Percentiles rank a stretch among this genome's conserved stretches.
Conservation (phyloP, 1,140 invertebrate genomes). For the Rhizoglyphus robini region DNA sequence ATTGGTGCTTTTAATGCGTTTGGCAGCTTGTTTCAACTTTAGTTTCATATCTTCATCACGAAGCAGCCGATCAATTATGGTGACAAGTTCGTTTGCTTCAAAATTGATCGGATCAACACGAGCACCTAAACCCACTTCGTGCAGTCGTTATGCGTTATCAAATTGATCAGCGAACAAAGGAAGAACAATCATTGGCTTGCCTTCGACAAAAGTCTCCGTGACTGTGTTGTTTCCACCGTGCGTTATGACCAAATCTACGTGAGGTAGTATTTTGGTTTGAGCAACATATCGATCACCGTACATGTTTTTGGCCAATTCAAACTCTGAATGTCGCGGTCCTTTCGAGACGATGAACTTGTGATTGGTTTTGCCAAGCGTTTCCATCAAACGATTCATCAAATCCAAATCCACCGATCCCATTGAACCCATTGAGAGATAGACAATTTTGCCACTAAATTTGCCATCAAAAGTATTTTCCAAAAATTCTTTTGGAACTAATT, state of each 20-base stretch:
- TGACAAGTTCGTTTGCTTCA: slow-evolving; percentile 7
- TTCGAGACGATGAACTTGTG: slow-evolving; percentile 17
- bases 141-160: slow-evolving; percentile 18
- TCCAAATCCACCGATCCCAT: slow-evolving; percentile 25
- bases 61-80: slow-evolving; percentile 1
- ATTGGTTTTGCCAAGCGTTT: not conserved
- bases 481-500: not conserved
- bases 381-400: slow-evolving; percentile 17
- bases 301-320: slow-evolving; percentile 23
- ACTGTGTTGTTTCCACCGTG: slow-evolving; percentile 20
- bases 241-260: slow-evolving; percentile 18
- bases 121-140: not conserved
- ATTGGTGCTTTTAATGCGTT: not conserved
- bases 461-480: too few species aligned
- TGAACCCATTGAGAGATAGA: slow-evolving; percentile 18
- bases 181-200: slow-evolving; percentile 15
- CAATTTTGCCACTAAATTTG: slow-evolving; percentile 6
- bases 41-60: not conserved
- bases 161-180: slow-evolving; percentile 20
- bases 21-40: not conserved
- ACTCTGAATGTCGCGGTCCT: slow-evolving; percentile 1
- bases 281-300: slow-evolving; percentile 15
- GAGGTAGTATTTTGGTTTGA: slow-evolving; percentile 10
- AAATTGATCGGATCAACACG: slow-evolving; percentile 12
- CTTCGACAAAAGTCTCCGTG: not conserved